phyloP scores from a whole-genome alignment of 1,140 invertebrate genomes.

The Drosophila lini region DNA sequence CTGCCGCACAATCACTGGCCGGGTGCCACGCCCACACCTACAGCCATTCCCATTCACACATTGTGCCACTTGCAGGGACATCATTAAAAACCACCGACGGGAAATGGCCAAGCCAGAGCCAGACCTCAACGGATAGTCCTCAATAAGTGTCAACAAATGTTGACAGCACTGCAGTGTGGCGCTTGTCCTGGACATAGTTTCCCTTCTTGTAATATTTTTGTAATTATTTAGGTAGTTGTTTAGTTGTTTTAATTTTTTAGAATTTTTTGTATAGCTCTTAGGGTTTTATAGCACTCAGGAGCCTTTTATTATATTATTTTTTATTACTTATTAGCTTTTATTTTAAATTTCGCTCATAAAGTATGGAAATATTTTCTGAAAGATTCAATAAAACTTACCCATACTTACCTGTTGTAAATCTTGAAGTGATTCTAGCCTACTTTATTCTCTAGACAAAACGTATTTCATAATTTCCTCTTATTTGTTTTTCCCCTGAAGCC shows the following conservation, averaged over 20 bases:
- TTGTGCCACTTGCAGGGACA: slow-evolving; percentile 28
- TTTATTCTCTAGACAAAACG: not conserved
- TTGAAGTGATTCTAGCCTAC: no score
- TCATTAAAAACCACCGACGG: slow-evolving; percentile 56
- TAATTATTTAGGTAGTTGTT: not conserved
- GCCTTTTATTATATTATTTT: not conserved
- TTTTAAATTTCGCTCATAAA: not conserved
- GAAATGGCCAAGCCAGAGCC: slow-evolving; percentile 49
- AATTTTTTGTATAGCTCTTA: not conserved
- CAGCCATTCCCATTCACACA: not conserved
- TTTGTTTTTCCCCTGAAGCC: slow-evolving; percentile 6
- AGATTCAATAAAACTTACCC: not conserved
- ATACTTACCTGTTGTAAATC: not conserved
- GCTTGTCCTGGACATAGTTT: not conserved
- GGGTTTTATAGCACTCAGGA: not conserved
- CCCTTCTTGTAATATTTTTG: not conserved
- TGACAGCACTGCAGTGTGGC: slow-evolving; percentile 25
- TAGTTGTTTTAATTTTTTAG: no score
- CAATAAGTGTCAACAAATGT: slow-evolving; percentile 72
- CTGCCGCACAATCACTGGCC: slow-evolving; percentile 23
- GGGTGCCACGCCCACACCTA: not conserved
- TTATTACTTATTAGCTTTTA: not conserved
- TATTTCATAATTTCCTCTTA: not conserved
- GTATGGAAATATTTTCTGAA: not conserved
- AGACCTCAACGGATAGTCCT: slow-evolving; percentile 52